Conservation (phyloP, 2,113 vertebrate species). For the Dolichotis patagonum region DNA sequence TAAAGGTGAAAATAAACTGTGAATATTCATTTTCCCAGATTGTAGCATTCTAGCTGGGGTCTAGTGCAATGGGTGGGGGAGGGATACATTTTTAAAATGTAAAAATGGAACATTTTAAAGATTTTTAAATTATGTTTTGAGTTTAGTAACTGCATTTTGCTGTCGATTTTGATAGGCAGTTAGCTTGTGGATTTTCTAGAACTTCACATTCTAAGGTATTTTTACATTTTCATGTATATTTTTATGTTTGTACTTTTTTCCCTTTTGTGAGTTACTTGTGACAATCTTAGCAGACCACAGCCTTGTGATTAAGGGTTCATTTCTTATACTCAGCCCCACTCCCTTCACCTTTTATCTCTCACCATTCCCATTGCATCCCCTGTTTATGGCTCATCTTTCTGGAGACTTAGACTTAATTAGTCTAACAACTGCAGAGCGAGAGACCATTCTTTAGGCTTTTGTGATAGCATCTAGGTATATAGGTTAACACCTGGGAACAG, state of each 20-base stretch:
- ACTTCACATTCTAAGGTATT: neutral
- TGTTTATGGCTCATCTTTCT: neutral
- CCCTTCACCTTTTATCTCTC: neutral
- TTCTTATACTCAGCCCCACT: neutral
- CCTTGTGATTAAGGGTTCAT: neutral
- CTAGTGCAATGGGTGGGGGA: neutral
- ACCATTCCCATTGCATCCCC: neutral
- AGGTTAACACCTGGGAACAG: neutral
- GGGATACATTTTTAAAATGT: neutral
- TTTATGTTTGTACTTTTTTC: neutral
- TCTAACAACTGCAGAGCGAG: neutral
- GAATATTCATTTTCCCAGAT: conserved; percentile 50
- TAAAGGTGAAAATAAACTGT: neutral
- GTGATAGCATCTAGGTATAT: neutral
- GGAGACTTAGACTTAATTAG: neutral
- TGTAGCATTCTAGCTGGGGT: neutral
- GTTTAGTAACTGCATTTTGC: conserved; percentile 23
- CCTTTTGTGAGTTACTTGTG: conserved; percentile 10
- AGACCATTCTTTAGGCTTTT: neutral
- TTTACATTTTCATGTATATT: neutral
- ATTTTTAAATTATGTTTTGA: neutral
- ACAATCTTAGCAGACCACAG: neutral
- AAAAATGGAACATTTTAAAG: conserved; percentile 47
- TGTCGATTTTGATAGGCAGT: conserved; percentile 28
- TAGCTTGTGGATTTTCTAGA: conserved; percentile 25